Base-by-base conservation (phyloP, 2,797 vertebrate species). In the Limosa lapponica region DNA sequence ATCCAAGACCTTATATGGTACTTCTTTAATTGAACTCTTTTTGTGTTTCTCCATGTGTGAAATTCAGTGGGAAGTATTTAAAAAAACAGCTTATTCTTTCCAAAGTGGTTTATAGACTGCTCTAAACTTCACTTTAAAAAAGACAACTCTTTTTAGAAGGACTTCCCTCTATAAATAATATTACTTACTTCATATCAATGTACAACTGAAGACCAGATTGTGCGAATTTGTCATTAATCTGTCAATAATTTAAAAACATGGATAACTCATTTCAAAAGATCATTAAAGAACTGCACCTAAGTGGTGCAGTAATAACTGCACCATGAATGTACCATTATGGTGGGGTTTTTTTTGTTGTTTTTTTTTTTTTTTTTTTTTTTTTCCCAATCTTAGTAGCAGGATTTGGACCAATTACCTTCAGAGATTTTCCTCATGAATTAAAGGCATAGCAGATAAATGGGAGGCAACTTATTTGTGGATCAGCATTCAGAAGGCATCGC, bases 241-340 rank as follows among this genome's bases (percentile, higher is more conserved):
- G 14, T 59, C 36, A 46, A 6, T 52, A 24, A 43, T 67, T 82
- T 24, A 28, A 54, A 58, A 85, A 46, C 8, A 20, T 55, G 11
- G 39, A 25, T 44, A 82, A 30, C 17, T 88, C 32, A 32, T 36
- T 84, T 78, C 49, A 78, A 39, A 73, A 65, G 30, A 20, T 51
- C 5, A 28, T 62, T 90, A 52, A 70, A 78, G 30, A 85, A 27
- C 24, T 64, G 10, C 10, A 48, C 15, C 4, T 23, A n/a, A 25
- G 51, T 36, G 43, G 25, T 58, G 48, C 48, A 49, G 48, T 66
- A 67, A 12, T 77, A n/a, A n/a, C n/a, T n/a, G n/a, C n/a, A n/a
- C n/a, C 52, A 43, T 2, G 6, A 58, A 44, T 0, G 2, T 46
- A 46, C 5, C 3, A 7, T 71, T 39, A 32, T 11, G 11, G 1